phyloP scores from a whole-genome alignment of 2,797 vertebrate genomes.

The Notolepis coatsorum region DNA sequence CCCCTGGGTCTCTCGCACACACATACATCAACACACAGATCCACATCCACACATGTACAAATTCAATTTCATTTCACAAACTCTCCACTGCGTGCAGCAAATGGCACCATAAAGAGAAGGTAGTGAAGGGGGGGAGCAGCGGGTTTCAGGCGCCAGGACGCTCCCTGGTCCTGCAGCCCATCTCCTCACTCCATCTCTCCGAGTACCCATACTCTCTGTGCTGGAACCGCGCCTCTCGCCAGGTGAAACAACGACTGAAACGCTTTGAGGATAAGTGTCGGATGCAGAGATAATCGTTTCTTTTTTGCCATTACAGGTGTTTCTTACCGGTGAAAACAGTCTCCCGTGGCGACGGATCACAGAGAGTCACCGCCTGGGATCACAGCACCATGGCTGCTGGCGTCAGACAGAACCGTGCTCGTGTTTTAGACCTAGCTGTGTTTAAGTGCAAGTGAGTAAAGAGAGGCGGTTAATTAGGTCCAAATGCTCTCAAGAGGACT shows the following conservation, averaged over 20 bases:
- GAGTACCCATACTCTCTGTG: conserved; percentile 38
- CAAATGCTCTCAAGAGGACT: conserved; percentile 50
- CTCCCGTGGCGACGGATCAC: conserved; percentile 13
- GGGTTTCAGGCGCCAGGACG: conserved; percentile 16
- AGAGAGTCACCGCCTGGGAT: conserved; percentile 3
- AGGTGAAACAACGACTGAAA: conserved; percentile 32
- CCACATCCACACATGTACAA: neutral
- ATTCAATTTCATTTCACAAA: conserved; percentile 18
- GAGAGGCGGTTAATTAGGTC: conserved; percentile 44
- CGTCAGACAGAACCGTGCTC: conserved; percentile 27
- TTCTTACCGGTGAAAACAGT: conserved; percentile 12
- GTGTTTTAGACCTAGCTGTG: conserved; percentile 8
- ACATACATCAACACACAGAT: conserved; percentile 3
- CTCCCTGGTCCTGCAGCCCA: conserved; percentile 10
- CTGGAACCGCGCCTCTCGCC: conserved; percentile 8
- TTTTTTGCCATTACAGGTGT: conserved; percentile 36
- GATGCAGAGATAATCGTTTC: conserved; percentile 38
- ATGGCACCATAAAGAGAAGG: conserved; percentile 13
- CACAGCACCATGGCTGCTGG: conserved; percentile 1
- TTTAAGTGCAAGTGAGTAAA: conserved; percentile 33
- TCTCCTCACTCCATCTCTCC: conserved; percentile 30
- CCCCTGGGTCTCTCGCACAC: neutral
- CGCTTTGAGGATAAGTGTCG: conserved; percentile 21
- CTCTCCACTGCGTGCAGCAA: conserved; percentile 10
- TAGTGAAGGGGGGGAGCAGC: conserved; percentile 10